These are phyloP conservation scores for Bolinopsis microptera DNA, from an alignment of 37 sponge, comb jelly and placozoan species.

Conservation along the genomic window DNA sequence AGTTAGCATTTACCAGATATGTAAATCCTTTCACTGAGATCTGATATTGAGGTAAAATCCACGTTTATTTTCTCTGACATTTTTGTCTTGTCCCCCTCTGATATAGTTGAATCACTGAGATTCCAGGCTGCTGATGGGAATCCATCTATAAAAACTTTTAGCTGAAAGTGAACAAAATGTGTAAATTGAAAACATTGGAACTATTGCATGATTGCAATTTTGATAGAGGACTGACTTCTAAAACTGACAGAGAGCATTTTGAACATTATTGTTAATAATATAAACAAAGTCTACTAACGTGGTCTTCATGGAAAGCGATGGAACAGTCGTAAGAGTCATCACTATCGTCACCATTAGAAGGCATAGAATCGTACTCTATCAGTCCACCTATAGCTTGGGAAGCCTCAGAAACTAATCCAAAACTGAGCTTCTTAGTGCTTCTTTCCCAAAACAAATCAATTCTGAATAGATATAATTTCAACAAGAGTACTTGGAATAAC, in stretches of 20 bases:
- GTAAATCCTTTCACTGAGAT: background rate
- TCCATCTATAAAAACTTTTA: slow-evolving; percentile 8
- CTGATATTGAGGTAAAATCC: slow-evolving; percentile 5
- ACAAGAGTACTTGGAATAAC: no score
- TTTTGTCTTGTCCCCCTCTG: background rate
- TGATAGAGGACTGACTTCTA: background rate
- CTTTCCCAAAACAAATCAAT: background rate
- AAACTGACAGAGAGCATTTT: no score
- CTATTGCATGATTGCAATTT: background rate
- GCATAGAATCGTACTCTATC: background rate
- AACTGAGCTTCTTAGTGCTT: background rate
- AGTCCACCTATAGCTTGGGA: background rate
- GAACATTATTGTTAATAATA: background rate
- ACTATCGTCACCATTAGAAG: background rate
- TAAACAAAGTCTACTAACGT: background rate
- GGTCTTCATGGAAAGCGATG: background rate
- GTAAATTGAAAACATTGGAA: no score
- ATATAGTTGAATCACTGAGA: background rate
- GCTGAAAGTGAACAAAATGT: slow-evolving; percentile 2
- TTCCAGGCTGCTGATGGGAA: background rate
- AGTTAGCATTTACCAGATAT: background rate
- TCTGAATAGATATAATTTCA: no score
- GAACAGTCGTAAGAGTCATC: background rate
- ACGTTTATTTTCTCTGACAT: background rate
- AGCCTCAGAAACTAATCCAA: background rate